Percentiles rank a stretch among this genome's conserved stretches.
phyloP scores from a whole-genome alignment of 2,113 vertebrate genomes.

The Rhabdomys dilectus region DNA sequence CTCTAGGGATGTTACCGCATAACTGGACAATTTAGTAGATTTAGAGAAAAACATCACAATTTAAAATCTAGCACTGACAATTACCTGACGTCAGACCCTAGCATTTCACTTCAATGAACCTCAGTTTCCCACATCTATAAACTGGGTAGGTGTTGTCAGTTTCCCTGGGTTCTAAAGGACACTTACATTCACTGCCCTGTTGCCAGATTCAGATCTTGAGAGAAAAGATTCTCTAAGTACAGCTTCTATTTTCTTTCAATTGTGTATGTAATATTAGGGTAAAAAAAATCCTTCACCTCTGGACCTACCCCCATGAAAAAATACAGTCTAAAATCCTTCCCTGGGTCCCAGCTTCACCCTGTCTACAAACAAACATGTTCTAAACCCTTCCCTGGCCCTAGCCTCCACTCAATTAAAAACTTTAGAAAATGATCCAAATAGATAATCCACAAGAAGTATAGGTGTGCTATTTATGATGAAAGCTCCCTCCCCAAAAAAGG shows the following conservation, averaged over 20 bases:
- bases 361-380: not conserved
- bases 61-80: conserved; percentile 41
- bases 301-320: not conserved
- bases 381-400: not conserved
- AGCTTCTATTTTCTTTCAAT: conserved; percentile 14
- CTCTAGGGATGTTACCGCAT: conserved; percentile 28
- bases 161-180: not conserved
- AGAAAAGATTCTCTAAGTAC: not conserved
- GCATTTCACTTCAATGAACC: conserved; percentile 40
- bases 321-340: conserved; percentile 12
- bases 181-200: conserved; percentile 23
- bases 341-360: not conserved
- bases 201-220: not conserved
- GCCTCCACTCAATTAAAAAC: conserved; percentile 22
- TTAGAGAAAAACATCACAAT: conserved; percentile 44
- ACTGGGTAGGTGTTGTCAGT: not conserved
- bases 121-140: conserved; percentile 32
- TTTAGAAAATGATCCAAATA: not conserved
- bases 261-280: not conserved
- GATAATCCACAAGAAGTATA: not conserved
- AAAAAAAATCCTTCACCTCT: conserved; percentile 25
- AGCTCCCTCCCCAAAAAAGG: conserved; percentile 7
- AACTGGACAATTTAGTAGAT: conserved; percentile 23
- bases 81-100: not conserved
- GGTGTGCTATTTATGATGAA: not conserved